Conservation (phyloP, 2,113 vertebrate genomes). For the Cisticola juncidis region DNA sequence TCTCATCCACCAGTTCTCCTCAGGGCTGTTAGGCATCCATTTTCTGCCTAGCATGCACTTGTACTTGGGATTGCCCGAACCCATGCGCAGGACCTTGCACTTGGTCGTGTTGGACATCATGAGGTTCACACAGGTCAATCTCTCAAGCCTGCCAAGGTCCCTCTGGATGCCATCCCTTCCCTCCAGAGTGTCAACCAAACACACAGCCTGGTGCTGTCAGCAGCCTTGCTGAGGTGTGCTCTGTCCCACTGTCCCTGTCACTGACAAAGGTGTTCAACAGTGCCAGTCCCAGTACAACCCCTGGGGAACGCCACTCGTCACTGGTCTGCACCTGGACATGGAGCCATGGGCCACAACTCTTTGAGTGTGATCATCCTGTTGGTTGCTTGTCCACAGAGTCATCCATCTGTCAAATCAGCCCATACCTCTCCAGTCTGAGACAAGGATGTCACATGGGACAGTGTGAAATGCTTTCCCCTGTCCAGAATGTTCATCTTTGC, state of each 20-base stretch:
- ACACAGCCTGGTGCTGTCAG: neutral
- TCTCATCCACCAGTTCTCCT: neutral
- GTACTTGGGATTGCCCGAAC: neutral
- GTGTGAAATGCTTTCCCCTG: neutral
- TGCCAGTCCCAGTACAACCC: accelerated
- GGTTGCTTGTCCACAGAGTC: neutral
- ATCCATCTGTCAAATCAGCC: neutral
- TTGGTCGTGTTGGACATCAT: neutral
- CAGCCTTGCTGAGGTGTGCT: neutral
- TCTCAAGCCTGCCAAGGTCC: neutral
- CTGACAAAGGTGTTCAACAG: accelerated
- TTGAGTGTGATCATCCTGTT: neutral
- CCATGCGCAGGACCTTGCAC: neutral
- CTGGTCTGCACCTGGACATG: neutral
- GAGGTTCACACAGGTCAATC: neutral
- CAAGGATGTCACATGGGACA: no score
- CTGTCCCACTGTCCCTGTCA: neutral
- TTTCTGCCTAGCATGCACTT: neutral
- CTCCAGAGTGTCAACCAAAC: neutral
- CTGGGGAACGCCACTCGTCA: accelerated
- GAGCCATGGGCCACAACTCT: neutral
- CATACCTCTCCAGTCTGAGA: neutral
- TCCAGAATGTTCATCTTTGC: neutral
- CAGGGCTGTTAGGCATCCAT: neutral
- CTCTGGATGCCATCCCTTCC: neutral